phyloP scores from a whole-genome alignment of 64 coral and sea anemone genomes.

The Stichodactyla helianthus region DNA sequence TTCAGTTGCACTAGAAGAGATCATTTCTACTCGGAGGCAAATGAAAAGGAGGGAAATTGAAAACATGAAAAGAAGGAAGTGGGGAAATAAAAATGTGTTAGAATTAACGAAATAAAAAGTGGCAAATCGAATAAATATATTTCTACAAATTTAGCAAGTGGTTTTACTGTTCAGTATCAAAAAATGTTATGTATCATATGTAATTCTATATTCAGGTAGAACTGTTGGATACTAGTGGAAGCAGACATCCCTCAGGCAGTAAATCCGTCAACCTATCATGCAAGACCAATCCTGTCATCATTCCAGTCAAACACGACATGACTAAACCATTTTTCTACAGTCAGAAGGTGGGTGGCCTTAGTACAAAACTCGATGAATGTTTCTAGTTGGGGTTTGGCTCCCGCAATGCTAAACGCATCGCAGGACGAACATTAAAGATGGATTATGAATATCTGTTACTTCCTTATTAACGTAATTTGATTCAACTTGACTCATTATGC shows the following conservation, averaged over 20 bases:
- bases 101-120: too few species aligned
- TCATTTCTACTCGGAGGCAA: too few species aligned
- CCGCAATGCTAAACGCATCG: background rate
- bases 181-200: too few species aligned
- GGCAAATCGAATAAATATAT: too few species aligned
- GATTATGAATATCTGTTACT: background rate
- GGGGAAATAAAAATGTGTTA: too few species aligned
- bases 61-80: too few species aligned
- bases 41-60: too few species aligned
- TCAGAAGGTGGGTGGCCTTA: constrained; percentile 22
- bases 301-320: constrained; percentile 85
- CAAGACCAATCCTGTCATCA: constrained; percentile 72
- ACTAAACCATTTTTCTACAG: constrained; percentile 81
- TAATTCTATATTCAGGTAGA: background rate
- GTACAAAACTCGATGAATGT: background rate
- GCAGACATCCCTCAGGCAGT: constrained; percentile 26
- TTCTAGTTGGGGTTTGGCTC: background rate
- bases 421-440: background rate
- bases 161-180: too few species aligned
- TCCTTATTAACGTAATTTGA: background rate
- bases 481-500: background rate
- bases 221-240: constrained; percentile 8
- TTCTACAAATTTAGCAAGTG: too few species aligned
- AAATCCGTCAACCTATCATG: constrained; percentile 53
- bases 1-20: too few species aligned